Base-by-base conservation (phyloP, 2,113 vertebrate genomes). In the Geococcyx californianus region DNA sequence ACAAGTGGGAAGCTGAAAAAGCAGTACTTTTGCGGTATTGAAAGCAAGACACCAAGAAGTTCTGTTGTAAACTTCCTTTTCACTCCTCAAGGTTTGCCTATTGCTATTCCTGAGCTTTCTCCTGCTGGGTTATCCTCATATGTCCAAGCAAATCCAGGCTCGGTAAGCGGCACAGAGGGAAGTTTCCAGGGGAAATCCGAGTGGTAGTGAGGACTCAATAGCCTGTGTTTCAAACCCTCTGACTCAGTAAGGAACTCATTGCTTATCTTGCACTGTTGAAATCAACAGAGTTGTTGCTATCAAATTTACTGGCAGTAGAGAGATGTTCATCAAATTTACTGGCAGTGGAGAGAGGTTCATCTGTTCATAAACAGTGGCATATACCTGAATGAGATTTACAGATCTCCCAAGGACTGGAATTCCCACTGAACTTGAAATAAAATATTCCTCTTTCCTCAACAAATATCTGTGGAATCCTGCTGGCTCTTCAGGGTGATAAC, bases 161-260 rank as follows among this genome's bases (percentile, higher is more conserved):
- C 54, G 17, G 21, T 52, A 16, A 54, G 13, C 44, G 38, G 45
- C 33, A 56, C 20, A 67, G 59, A 60, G 40, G 33, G 76, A 95
- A 80, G 12, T 78, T 94, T 90, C 40, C 76, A 38, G 92, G 95
- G 96, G 38, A 97, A 96, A 86, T 92, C 85, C 92, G 77, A 81
- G 33, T 34, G 64, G 56, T 64, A 1, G 3, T 68, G 42, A 74
- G 25, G 52, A 45, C 26, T 84, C 69, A 51, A n/a, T 34, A 81
- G 73, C 26, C 86, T 72, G 16, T 62, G 8, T 93, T 90, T 84
- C 31, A 82, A 84, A 60, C n/a, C 13, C 31, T 91, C 77, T 94
- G 88, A 90, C 72, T 94, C 76, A 90, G 29, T 29, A 69, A 85
- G 29, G 72, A 86, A 29, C 36, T 80, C 13, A 7, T 16, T 6